These are phyloP conservation scores for Pipa parva DNA, from an alignment of 2,113 vertebrate species.

Conservation along the genomic window DNA sequence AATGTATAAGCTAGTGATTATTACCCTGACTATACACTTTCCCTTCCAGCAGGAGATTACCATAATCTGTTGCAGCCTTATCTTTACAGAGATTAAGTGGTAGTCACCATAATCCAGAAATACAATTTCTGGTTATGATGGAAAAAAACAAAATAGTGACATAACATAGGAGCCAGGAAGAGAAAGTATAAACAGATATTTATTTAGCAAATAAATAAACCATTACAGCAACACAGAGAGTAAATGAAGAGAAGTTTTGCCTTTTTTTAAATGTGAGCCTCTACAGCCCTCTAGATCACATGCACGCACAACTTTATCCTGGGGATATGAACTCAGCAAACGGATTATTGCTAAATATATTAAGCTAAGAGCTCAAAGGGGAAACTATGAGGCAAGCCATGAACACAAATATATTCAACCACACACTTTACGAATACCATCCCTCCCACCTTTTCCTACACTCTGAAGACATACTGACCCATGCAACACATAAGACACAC, in stretches of 20 bases:
- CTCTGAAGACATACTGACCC: constrained; percentile 70
- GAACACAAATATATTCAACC: constrained; percentile 19
- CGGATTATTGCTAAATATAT: constrained; percentile 34
- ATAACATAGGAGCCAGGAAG: not conserved
- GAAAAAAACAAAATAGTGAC: not conserved
- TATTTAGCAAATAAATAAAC: not conserved
- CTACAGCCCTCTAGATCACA: not conserved
- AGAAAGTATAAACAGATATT: not conserved
- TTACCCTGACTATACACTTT: not conserved
- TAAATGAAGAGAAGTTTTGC: not conserved
- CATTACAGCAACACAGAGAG: not conserved
- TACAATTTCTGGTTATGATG: not conserved
- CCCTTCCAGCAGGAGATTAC: constrained; percentile 28
- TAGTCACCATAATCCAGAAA: constrained; percentile 23
- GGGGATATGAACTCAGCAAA: constrained; percentile 32
- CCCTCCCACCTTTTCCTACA: not conserved
- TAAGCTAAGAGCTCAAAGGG: not conserved
- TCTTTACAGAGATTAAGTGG: constrained; percentile 15
- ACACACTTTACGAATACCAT: not conserved
- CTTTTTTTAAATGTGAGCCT: not conserved
- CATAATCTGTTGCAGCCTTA: constrained; percentile 20
- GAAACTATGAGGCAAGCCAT: constrained; percentile 3
- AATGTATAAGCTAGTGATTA: not conserved
- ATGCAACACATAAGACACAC: constrained; percentile 91
- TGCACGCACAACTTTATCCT: constrained; percentile 22